Percentiles rank a stretch among this genome's conserved stretches.
phyloP scores from a whole-genome alignment of 53 echinoderm and acorn worm species.

The Temnopleurus reevesii region DNA sequence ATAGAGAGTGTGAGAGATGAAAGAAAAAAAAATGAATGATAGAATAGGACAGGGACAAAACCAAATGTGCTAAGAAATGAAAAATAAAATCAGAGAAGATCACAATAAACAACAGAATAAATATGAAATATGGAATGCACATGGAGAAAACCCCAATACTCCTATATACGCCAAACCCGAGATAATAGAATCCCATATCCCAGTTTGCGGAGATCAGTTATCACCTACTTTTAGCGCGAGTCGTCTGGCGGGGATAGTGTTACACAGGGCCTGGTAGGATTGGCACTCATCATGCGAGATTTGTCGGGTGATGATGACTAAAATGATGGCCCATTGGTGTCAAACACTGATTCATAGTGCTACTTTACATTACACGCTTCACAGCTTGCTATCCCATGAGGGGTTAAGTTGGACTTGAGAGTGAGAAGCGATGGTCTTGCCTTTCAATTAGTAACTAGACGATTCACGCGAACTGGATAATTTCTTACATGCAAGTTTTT shows the following conservation, averaged over 20 bases:
- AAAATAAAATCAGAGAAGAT: not conserved
- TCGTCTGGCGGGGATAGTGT: slow-evolving; percentile 25
- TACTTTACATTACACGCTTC: slow-evolving; percentile 30
- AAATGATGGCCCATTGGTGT: slow-evolving; percentile 42
- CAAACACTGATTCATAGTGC: slow-evolving; percentile 38
- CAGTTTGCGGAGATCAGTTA: slow-evolving; percentile 44
- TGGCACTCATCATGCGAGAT: slow-evolving; percentile 44
- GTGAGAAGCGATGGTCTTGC: not conserved
- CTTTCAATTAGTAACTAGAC: not conserved
- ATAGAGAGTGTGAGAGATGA: not conserved
- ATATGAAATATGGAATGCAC: slow-evolving; percentile 18
- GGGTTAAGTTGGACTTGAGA: not conserved
- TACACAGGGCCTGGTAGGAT: not conserved
- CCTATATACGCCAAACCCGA: not conserved
- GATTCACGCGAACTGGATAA: too few species aligned
- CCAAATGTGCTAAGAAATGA: not conserved
- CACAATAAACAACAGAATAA: too few species aligned
- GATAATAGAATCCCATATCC: slow-evolving; percentile 30
- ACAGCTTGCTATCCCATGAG: not conserved
- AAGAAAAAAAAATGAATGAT: not conserved
- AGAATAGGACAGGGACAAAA: not conserved
- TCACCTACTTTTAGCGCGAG: slow-evolving; percentile 43
- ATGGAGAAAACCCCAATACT: not conserved
- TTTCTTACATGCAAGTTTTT: too few species aligned
- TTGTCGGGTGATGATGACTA: slow-evolving; percentile 29